Evolutionary conservation across 2,888 invertebrate genomes (phyloP), one percentile per base, ranked within the genome.

Genomic region (Cheilosia variabilis): DNA sequence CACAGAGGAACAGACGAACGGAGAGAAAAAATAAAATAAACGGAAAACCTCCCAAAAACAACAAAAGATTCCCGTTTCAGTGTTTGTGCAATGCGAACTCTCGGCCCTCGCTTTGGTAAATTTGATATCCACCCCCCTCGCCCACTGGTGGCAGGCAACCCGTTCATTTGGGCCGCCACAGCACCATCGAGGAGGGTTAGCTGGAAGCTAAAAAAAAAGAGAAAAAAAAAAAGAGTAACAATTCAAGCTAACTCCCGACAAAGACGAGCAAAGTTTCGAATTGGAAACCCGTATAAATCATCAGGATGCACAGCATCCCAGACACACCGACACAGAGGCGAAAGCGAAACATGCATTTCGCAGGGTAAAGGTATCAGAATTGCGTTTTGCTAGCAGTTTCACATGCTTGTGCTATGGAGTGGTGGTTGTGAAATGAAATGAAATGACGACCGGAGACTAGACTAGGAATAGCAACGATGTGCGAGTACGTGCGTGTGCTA

Each of bases 231-330:
- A 45, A 24, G 34, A 79, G 45, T 63, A 75, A 71, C 80, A 79
- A 75, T 80, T 71, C 65, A 60, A 80, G 58, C 69, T 75, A 84
- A 84, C 75, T 75, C 58, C 65, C 73, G 79, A 84, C 84, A 84
- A 84, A 80, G 80, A 75, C 79, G 80, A 84, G 75, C 75, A 71
- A 79, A 79, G 84, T 75, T 84, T 84, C 60, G 65, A 84, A 84
- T 84, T 84, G 79, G 75, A 84, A 75, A 80, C 73, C 79, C 69
- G 75, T 84, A 79, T 80, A 80, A 80, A 84, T 80, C 80, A 79
- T 84, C 68, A 69, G 83, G 73, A 79, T 84, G 73, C 79, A 55
- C 27, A 66, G 45, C 66, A 24, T 72, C 78, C 73, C 78, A 69
- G n/a, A 45, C 2, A 45, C 34, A 41, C 27, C 15, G 34, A 37